phyloP scores from a whole-genome alignment of 1,140 invertebrate species.

The Oreohelix idahoensis region DNA sequence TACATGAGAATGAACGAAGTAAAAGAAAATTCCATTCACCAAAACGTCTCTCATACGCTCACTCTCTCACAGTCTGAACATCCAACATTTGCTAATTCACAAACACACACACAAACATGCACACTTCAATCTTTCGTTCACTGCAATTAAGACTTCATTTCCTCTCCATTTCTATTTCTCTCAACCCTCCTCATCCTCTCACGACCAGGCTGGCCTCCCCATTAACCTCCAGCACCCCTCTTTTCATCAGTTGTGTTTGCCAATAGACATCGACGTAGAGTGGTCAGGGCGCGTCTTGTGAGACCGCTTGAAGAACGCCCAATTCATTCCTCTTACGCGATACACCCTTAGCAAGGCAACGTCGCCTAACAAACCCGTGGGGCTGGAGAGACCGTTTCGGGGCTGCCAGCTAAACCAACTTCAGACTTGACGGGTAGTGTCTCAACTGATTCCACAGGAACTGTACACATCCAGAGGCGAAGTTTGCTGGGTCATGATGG shows the following conservation, averaged over 20 bases:
- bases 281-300: neutral
- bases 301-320: neutral
- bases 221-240: neutral
- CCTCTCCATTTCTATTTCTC: neutral
- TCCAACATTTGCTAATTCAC: neutral
- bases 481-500: neutral
- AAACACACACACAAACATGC: too few species aligned
- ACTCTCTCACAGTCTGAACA: neutral
- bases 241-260: neutral
- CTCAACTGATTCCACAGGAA: neutral
- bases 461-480: neutral
- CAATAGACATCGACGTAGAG: neutral
- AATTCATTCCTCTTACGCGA: neutral
- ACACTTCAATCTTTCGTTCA: too few species aligned
- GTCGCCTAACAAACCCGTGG: neutral
- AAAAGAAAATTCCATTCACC: too few species aligned
- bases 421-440: neutral
- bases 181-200: neutral
- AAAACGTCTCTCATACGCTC: neutral
- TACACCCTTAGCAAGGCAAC: neutral
- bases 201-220: neutral
- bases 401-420: neutral
- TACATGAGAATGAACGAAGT: too few species aligned
- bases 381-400: neutral
- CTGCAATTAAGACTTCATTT: neutral